A percentile compares a stretch with the other conserved stretches of the same genome.
phyloP scores from a whole-genome alignment of 2,113 vertebrate species.

The Percina caprodes region DNA sequence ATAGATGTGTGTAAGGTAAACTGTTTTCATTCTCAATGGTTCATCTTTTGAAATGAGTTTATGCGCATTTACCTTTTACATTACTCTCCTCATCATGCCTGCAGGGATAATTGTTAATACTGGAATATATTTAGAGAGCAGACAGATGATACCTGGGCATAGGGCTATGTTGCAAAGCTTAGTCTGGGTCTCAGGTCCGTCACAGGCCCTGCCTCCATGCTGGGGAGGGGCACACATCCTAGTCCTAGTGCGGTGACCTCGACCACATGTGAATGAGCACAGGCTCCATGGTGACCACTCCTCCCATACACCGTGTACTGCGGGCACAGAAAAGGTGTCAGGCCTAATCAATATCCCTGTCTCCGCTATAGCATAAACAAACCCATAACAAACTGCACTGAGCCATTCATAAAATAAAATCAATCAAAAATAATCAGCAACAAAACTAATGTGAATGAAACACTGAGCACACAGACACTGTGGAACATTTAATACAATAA shows the following conservation, averaged over 20 bases:
- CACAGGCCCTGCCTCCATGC: slow-evolving; percentile 96
- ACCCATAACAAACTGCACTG: slow-evolving; percentile 54
- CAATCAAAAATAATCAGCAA: slow-evolving; percentile 67
- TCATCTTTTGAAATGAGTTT: slow-evolving; percentile 19
- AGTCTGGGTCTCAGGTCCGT: slow-evolving; percentile 97
- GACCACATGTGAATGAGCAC: slow-evolving; percentile 99
- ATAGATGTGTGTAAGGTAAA: slow-evolving; percentile 23
- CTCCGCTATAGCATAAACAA: slow-evolving; percentile 56
- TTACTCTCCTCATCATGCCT: slow-evolving; percentile 1
- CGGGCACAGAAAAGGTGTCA: slow-evolving; percentile 89
- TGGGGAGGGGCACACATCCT: slow-evolving; percentile 96
- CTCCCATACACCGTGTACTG: slow-evolving; percentile 99
- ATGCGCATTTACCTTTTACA: slow-evolving; percentile 32
- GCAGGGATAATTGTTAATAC: neutral
- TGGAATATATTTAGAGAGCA: slow-evolving; percentile 44
- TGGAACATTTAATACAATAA: slow-evolving; percentile 26
- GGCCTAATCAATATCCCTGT: slow-evolving; percentile 65
- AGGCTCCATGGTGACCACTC: slow-evolving; percentile 99
- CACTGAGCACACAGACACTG: slow-evolving; percentile 68
- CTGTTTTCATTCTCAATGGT: slow-evolving; percentile 16
- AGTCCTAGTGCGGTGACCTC: slow-evolving; percentile 98
- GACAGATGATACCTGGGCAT: slow-evolving; percentile 90
- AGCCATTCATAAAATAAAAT: slow-evolving; percentile 68
- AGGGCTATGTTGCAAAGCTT: slow-evolving; percentile 99
- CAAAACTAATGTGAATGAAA: slow-evolving; percentile 68